A percentile compares a stretch with the other conserved stretches of the same genome.
Conservation (phyloP, 2,113 vertebrate genomes). For the Thinocorus orbignyianus region DNA sequence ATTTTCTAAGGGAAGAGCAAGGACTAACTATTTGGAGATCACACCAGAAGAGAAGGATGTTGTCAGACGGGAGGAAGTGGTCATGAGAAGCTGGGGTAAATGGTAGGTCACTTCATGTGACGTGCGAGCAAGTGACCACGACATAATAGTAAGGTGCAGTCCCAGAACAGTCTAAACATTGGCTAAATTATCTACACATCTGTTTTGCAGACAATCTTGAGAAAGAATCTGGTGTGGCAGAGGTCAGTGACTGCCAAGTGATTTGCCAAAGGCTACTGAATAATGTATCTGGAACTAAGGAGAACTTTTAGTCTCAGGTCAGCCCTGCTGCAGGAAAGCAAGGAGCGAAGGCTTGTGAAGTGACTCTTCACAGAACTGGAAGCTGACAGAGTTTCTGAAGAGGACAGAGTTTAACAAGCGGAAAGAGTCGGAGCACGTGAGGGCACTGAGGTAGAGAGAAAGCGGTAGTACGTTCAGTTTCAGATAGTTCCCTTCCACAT, state of each 20-base stretch:
- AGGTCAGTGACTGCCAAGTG: background rate
- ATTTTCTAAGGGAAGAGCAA: background rate
- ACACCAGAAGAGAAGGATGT: background rate
- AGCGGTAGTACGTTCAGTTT: background rate
- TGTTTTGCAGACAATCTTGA: background rate
- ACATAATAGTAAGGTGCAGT: background rate
- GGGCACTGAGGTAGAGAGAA: background rate
- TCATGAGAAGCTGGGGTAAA: background rate
- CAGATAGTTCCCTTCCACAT: background rate
- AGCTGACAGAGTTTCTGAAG: background rate
- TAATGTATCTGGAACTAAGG: background rate
- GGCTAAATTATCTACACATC: background rate
- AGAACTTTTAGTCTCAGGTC: background rate
- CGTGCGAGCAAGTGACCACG: background rate
- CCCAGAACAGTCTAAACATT: background rate
- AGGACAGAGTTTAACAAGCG: background rate
- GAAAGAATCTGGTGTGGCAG: background rate
- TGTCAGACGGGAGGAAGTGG: slow-evolving; percentile 32
- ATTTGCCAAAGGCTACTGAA: background rate
- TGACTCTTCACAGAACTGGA: background rate
- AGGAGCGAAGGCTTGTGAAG: background rate
- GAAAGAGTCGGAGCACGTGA: background rate
- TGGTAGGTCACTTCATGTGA: background rate
- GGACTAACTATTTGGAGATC: background rate
- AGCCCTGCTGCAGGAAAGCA: background rate